Evolutionary conservation across 2,113 vertebrate species (phyloP).

Genomic region (Sceloporus undulatus): DNA sequence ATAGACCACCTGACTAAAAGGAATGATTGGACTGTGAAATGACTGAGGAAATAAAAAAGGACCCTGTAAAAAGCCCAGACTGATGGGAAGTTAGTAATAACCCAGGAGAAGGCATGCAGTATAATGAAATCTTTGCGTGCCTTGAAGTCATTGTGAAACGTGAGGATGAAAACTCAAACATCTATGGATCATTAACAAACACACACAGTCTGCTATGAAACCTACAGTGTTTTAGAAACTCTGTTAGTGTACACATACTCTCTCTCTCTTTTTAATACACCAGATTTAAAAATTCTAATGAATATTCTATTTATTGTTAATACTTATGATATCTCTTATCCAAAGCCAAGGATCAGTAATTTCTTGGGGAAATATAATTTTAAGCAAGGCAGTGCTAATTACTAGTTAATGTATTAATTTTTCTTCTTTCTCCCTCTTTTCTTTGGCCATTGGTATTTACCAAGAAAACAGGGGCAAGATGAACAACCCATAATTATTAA

Average conservation of each 20-base stretch:
- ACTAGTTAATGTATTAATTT: not conserved
- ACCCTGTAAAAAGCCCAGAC: slow-evolving; percentile 36
- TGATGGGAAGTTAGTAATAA: slow-evolving; percentile 45
- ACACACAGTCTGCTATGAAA: not conserved
- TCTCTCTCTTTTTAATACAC: not conserved
- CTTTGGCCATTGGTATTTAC: not conserved
- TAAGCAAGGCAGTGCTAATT: not conserved
- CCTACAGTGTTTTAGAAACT: not conserved
- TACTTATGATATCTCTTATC: not conserved
- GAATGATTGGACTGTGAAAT: slow-evolving; percentile 69
- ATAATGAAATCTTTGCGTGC: slow-evolving; percentile 29
- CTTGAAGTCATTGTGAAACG: slow-evolving; percentile 32
- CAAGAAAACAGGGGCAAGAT: not conserved
- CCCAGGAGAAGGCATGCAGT: slow-evolving; percentile 15
- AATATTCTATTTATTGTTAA: not conserved
- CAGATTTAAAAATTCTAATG: not conserved
- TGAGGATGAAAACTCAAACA: not conserved
- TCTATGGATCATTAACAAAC: not conserved
- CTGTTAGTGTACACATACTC: not conserved
- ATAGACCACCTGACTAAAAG: slow-evolving; percentile 68
- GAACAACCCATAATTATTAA: not conserved
- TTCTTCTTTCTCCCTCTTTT: not conserved
- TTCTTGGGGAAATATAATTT: not conserved
- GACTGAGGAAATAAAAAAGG: slow-evolving; percentile 64
- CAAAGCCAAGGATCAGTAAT: not conserved